Conservation (phyloP, 2,888 invertebrate genomes). For the Scaptomyza reducta region DNA sequence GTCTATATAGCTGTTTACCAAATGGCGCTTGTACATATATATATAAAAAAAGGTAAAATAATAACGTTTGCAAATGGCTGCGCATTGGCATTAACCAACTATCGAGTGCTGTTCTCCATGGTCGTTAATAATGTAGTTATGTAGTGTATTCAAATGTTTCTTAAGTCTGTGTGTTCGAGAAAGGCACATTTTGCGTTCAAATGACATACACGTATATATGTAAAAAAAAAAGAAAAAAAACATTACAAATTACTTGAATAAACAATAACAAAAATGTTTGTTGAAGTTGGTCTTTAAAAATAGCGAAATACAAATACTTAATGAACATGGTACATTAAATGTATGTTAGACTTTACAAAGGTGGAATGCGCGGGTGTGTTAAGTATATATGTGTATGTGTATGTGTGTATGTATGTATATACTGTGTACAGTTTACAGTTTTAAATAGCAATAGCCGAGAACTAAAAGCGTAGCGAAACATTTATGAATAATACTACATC, state of each 20-base stretch:
- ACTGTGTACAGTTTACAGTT: constrained; percentile 4
- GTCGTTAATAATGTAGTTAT: constrained; percentile 7
- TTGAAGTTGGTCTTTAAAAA: constrained; percentile 1
- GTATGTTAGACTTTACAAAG: constrained; percentile 16
- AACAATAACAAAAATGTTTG: constrained; percentile 31
- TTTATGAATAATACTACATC: constrained; percentile 44
- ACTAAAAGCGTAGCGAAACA: constrained; percentile 29
- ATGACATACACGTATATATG: constrained; percentile 1
- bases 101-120: constrained; percentile 32
- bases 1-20: constrained; percentile 28
- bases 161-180: constrained; percentile 22
- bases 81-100: constrained; percentile 23
- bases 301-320: constrained; percentile 8
- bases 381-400: too few relatives aligned
- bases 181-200: constrained; percentile 46
- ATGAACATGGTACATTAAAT: constrained; percentile 1
- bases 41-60: constrained; percentile 4
- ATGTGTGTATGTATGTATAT: background rate
- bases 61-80: constrained; percentile 48
- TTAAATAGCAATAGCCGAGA: constrained; percentile 52
- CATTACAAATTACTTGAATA: constrained; percentile 24
- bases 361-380: constrained; percentile 18
- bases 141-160: constrained; percentile 21
- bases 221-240: constrained; percentile 1
- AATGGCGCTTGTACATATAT: constrained; percentile 22